A percentile compares a stretch with the other conserved stretches of the same genome.
Conservation (phyloP, 2,113 vertebrate species). For the Puffinus mauretanicus region DNA sequence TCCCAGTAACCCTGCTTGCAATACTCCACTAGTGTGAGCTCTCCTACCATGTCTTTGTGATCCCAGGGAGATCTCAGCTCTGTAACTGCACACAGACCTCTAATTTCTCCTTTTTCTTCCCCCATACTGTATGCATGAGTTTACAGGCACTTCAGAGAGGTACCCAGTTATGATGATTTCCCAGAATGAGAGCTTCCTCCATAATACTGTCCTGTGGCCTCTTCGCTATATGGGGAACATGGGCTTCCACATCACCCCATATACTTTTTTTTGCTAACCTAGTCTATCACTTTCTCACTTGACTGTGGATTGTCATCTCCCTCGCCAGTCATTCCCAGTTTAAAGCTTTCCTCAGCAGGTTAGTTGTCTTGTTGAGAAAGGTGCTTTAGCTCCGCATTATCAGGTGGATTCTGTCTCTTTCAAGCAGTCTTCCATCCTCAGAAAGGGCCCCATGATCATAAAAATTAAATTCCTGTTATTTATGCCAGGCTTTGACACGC, state of each 20-base stretch:
- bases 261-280: not conserved
- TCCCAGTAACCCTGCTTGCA: not conserved
- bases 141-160: not conserved
- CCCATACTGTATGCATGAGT: not conserved
- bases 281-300: not conserved
- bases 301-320: not conserved
- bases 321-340: not conserved
- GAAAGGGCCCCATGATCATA: not conserved
- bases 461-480: not conserved
- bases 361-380: not conserved
- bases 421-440: not conserved
- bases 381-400: not conserved
- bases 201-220: not conserved
- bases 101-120: not conserved
- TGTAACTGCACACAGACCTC: not conserved
- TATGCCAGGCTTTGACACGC: too few relatives aligned
- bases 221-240: not conserved
- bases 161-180: not conserved
- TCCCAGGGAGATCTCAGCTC: not conserved
- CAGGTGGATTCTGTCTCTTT: not conserved
- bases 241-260: not conserved
- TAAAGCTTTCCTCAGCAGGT: not conserved
- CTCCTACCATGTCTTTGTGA: not conserved
- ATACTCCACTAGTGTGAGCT: not conserved
- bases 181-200: not conserved